A percentile compares a stretch with the other conserved stretches of the same genome.
phyloP scores from a whole-genome alignment of 2,888 invertebrate genomes.

The Rhaphigaster nebulosa region DNA sequence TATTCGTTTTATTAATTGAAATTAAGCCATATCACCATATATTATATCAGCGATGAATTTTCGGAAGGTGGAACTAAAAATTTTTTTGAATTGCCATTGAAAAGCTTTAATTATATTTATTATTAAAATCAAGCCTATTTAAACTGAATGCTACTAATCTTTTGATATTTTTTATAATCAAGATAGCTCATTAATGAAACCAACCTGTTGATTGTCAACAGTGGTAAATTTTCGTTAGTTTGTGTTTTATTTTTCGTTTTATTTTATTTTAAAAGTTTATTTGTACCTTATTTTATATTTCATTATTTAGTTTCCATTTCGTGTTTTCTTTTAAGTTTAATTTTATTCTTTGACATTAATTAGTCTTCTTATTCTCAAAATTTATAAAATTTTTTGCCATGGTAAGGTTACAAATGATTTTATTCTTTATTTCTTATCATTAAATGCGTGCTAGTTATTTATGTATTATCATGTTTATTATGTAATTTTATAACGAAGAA shows the following conservation, averaged over 20 bases:
- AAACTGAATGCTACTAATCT: background rate
- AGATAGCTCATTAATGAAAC: constrained; percentile 5
- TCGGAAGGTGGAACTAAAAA: background rate
- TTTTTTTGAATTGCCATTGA: background rate
- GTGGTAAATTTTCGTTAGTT: constrained; percentile 53
- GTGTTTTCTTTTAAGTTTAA: background rate
- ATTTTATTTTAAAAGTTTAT: constrained; percentile 40
- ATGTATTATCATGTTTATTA: background rate
- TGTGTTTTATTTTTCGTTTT: constrained; percentile 59
- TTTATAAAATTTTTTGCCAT: background rate
- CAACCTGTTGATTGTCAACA: constrained; percentile 63
- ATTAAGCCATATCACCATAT: background rate
- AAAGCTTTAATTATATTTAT: background rate
- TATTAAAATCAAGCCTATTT: background rate
- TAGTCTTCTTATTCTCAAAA: background rate
- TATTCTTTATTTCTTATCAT: background rate
- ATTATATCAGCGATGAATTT: background rate
- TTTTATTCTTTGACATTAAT: background rate
- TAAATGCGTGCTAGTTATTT: background rate
- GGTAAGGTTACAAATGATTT: constrained; percentile 57
- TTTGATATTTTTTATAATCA: constrained; percentile 2
- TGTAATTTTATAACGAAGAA: background rate
- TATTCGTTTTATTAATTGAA: background rate
- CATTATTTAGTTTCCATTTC: background rate
- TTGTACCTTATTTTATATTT: background rate